These are phyloP conservation scores for Pollimyrus isidori DNA, from an alignment of 2,113 vertebrate species.

Conservation along the genomic window DNA sequence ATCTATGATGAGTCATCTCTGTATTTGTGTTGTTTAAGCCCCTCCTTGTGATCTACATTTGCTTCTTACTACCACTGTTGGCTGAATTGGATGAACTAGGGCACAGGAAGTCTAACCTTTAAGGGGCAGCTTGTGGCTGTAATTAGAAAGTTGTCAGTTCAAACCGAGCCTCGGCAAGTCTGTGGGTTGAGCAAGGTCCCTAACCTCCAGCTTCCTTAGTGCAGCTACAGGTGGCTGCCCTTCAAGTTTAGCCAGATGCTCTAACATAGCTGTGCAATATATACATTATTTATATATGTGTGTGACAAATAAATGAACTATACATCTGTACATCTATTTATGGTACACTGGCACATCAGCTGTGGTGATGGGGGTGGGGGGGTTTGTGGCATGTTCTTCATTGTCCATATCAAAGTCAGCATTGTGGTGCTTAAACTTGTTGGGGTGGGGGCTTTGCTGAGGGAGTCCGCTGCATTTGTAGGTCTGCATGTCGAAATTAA, in stretches of 20 bases:
- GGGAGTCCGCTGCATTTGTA: neutral
- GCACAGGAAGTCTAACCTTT: neutral
- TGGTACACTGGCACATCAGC: neutral
- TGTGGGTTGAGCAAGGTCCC: too few relatives aligned
- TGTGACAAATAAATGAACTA: neutral
- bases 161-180: too few relatives aligned
- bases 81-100: neutral
- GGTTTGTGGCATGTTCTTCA: too few relatives aligned
- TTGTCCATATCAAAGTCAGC: too few relatives aligned
- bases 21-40: neutral
- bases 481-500: neutral
- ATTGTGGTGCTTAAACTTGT: too few relatives aligned
- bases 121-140: neutral
- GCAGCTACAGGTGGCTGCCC: too few relatives aligned
- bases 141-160: too few relatives aligned
- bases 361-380: neutral
- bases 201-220: too few relatives aligned
- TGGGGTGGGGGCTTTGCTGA: neutral
- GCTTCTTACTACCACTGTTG: neutral
- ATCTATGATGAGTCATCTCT: neutral
- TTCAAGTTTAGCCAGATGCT: neutral
- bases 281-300: too few relatives aligned
- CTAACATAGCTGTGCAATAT: neutral
- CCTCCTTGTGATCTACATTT: neutral
- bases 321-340: neutral